Evolutionary conservation across 2,113 vertebrate species (phyloP).

Genomic region (Ictalurus furcatus): DNA sequence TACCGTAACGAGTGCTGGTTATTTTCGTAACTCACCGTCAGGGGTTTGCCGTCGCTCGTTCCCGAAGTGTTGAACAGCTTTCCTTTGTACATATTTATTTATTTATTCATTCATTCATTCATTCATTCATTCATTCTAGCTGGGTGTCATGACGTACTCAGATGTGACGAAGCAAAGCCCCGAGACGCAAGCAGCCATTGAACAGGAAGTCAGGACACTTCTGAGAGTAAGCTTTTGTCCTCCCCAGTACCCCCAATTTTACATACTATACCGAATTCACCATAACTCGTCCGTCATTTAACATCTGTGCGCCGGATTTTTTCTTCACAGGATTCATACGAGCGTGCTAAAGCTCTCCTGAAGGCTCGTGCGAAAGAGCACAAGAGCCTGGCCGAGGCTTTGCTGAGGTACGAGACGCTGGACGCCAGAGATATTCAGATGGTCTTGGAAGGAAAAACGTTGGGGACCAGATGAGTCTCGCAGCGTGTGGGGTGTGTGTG

Average conservation of each 20-base stretch:
- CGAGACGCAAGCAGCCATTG: constrained; percentile 94
- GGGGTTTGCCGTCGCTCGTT: neutral
- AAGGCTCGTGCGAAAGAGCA: constrained; percentile 93
- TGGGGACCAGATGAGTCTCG: constrained; percentile 83
- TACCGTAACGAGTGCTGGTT: neutral
- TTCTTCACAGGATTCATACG: constrained; percentile 87
- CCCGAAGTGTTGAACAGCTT: neutral
- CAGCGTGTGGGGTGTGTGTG: neutral
- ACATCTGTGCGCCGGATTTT: neutral
- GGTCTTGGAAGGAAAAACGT: constrained; percentile 90
- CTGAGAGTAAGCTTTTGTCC: constrained; percentile 76
- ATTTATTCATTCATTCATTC: neutral
- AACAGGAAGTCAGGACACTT: constrained; percentile 89
- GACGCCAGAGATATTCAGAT: constrained; percentile 96
- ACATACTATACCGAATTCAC: neutral
- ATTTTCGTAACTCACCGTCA: neutral
- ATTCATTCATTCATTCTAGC: constrained; percentile 63
- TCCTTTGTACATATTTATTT: neutral
- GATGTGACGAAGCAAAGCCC: constrained; percentile 87
- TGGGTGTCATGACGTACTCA: constrained; percentile 95
- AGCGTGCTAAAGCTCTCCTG: constrained; percentile 88
- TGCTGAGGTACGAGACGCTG: constrained; percentile 93
- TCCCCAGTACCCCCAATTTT: neutral
- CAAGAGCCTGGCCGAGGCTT: constrained; percentile 92
- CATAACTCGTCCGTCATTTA: neutral